These are phyloP conservation scores for Coenobita brevimanus DNA, from an alignment of 1,140 invertebrate species.

Conservation along the genomic window DNA sequence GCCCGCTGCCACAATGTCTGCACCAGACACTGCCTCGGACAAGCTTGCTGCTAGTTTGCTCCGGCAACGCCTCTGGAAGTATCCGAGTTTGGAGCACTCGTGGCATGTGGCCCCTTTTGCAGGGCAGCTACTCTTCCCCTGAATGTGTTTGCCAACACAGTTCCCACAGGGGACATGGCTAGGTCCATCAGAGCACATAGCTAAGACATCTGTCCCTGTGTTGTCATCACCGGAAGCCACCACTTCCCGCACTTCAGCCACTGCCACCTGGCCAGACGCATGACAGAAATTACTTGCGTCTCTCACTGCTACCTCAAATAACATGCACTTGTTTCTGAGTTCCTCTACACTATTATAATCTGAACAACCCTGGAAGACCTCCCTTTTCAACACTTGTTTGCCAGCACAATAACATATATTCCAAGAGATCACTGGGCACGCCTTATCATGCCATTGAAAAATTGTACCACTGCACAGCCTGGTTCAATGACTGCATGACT, in stretches of 20 bases:
- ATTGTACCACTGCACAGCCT: neutral
- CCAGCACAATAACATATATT: too few species aligned
- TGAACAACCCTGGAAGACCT: neutral
- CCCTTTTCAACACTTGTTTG: slow-evolving; percentile 14
- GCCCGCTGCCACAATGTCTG: neutral
- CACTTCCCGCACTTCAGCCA: too few species aligned
- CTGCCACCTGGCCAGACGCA: too few species aligned
- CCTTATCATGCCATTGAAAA: neutral
- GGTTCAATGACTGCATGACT: neutral
- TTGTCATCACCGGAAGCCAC: too few species aligned
- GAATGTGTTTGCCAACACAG: neutral
- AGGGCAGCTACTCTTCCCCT: neutral
- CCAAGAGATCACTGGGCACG: too few species aligned
- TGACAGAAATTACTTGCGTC: too few species aligned
- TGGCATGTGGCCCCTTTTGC: neutral
- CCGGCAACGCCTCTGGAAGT: slow-evolving; percentile 10
- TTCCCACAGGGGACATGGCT: neutral
- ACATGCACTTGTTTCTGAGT: neutral
- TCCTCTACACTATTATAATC: neutral
- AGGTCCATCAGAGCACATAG: neutral
- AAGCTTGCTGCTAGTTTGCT: neutral
- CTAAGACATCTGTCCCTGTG: too few species aligned
- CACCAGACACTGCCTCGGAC: neutral
- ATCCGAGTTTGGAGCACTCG: neutral
- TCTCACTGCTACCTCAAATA: slow-evolving; percentile 14